Base-by-base conservation (phyloP, 2,888 invertebrate genomes). In the Athetis lepigone region DNA sequence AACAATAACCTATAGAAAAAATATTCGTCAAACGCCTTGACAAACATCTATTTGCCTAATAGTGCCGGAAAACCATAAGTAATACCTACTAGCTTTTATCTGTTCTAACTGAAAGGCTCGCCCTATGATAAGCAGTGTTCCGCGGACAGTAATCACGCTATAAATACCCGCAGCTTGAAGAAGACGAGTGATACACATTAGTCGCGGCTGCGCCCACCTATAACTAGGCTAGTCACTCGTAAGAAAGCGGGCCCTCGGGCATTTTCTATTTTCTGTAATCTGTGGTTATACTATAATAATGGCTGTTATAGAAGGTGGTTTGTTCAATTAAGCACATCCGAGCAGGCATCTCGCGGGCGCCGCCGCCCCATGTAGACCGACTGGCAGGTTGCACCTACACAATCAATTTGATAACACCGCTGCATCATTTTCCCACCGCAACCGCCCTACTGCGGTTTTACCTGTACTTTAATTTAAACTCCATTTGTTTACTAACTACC, bases 241-340 rank as follows among this genome's bases (percentile, higher is more conserved):
- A 92, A 91, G 93, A 93, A 93, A 93, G 92, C 88, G 88, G 87
- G 89, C 92, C 91, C 91, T 90, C 88, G 80, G 88, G 89, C 86
- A 88, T 91, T 93, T 92, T 92, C 92, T 91, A 92, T 93, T 92
- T 93, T 91, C 88, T 90, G 87, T 89, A 92, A 93, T 91, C 90
- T 90, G 85, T 83, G 86, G 86, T 85, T 85, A 87, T 89, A 91
- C 91, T 90, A 90, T 92, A 90, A 92, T 92, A 91, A 92, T 89
- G 88, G 86, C 86, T 80, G 79, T 76, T 70, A 75, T 83, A 81
- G 83, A 83, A 87, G 88, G 75, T 81, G 85, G 87, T 81, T 83
- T 81, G 87, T 87, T 91, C 90, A 92, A 92, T 92, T 93, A 93
- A 88, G 85, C 83, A 80, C 77, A 80, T 81, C 80, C 64, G 86